These are phyloP conservation scores for Trachymyrmex cornetzi DNA, from an alignment of 1,140 invertebrate genomes.

Conservation along the genomic window DNA sequence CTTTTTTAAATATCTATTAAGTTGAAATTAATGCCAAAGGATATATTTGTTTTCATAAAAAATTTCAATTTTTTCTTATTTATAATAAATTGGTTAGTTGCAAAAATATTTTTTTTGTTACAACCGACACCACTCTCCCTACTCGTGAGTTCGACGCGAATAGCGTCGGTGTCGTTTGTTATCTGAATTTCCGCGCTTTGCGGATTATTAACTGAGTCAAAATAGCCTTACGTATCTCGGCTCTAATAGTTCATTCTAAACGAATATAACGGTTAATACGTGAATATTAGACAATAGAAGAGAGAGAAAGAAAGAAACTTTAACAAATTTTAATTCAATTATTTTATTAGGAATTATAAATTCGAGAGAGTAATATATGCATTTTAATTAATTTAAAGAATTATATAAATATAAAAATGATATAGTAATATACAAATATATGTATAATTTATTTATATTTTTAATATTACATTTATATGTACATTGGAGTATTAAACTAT, in stretches of 20 bases:
- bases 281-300: background rate
- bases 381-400: background rate
- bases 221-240: background rate
- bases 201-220: constrained; percentile 12
- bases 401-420: background rate
- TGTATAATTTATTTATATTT: background rate
- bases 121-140: no score
- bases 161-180: constrained; percentile 39
- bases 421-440: background rate
- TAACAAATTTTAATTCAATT: background rate
- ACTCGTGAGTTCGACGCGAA: constrained; percentile 33
- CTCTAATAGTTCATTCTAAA: constrained; percentile 17
- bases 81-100: no score
- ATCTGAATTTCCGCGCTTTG: constrained; percentile 32
- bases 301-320: background rate
- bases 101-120: no score
- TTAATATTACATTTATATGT: constrained; percentile 1
- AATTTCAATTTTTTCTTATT: no score
- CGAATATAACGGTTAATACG: background rate
- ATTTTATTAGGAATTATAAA: background rate
- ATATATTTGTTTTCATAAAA: no score
- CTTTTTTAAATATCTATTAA: no score
- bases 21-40: no score
- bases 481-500: background rate
- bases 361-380: background rate